These are phyloP conservation scores for Tiphia femorata DNA, from an alignment of 2,888 invertebrate genomes.

Conservation along the genomic window DNA sequence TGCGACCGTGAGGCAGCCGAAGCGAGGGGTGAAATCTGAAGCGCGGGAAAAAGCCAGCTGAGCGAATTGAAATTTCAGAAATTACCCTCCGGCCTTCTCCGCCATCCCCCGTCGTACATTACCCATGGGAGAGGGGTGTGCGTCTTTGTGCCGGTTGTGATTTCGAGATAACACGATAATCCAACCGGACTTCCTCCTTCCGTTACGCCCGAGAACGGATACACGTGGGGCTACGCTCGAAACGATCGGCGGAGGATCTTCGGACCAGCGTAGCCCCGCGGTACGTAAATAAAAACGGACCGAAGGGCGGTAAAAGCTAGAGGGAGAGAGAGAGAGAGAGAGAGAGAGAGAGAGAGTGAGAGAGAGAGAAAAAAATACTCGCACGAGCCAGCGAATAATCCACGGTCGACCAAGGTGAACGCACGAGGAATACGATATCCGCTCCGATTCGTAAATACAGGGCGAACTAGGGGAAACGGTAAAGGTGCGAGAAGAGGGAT, in stretches of 20 bases:
- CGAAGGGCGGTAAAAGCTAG: not conserved
- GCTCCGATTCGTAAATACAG: not conserved
- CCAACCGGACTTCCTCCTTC: not conserved
- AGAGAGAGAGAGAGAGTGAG: too few relatives aligned
- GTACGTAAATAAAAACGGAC: not conserved
- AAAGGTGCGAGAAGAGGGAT: not conserved
- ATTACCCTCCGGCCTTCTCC: too few relatives aligned
- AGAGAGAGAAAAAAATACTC: too few relatives aligned
- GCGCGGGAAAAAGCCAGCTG: conserved; percentile 7
- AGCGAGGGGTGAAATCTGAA: conserved; percentile 1
- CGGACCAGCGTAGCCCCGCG: not conserved
- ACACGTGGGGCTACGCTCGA: not conserved
- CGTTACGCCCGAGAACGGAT: not conserved
- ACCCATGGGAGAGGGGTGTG: too few relatives aligned
- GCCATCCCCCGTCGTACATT: too few relatives aligned
- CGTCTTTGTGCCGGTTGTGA: too few relatives aligned
- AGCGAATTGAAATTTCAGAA: conserved; percentile 5
- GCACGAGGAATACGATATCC: not conserved
- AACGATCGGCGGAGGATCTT: not conserved
- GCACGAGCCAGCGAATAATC: too few relatives aligned
- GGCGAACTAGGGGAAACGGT: not conserved
- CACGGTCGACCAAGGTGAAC: too few relatives aligned
- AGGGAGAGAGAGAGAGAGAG: not conserved
- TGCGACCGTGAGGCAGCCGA: not conserved
- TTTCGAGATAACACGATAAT: not conserved